Conservation (phyloP, 1,140 invertebrate species). For the Ooceraea biroi region DNA sequence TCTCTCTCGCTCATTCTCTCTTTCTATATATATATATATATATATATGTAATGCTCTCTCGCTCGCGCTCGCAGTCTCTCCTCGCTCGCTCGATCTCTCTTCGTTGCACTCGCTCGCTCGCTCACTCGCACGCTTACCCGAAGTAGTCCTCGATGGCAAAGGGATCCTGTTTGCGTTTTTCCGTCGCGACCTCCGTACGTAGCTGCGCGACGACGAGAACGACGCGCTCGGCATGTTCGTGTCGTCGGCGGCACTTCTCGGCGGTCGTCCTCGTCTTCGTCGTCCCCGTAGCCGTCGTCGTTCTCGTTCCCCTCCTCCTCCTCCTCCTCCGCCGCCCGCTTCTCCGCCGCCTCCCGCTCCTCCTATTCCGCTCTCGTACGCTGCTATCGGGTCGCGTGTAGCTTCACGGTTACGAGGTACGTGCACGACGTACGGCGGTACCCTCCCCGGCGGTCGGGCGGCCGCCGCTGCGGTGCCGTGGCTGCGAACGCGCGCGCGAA, state of each 20-base stretch:
- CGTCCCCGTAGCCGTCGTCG: conserved; percentile 44
- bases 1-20: conserved; percentile 26
- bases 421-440: conserved; percentile 19
- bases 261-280: conserved; percentile 57
- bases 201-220: conserved; percentile 94
- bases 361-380: conserved; percentile 21
- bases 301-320: background rate
- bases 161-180: conserved; percentile 94
- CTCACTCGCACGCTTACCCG: conserved; percentile 87
- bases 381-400: conserved; percentile 11
- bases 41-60: background rate
- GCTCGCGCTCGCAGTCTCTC: background rate
- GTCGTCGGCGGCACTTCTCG: conserved; percentile 55
- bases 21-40: too few relatives aligned
- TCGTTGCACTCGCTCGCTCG: background rate
- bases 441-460: conserved; percentile 30
- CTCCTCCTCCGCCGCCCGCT: background rate
- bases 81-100: conserved; percentile 8
- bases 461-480: conserved; percentile 26
- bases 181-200: conserved; percentile 93
- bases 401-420: conserved; percentile 10
- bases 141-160: conserved; percentile 91
- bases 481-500: conserved; percentile 21
- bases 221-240: conserved; percentile 95
- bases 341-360: background rate